These are phyloP conservation scores for Arenaria interpres DNA, from an alignment of 2,113 vertebrate genomes.

Conservation along the genomic window DNA sequence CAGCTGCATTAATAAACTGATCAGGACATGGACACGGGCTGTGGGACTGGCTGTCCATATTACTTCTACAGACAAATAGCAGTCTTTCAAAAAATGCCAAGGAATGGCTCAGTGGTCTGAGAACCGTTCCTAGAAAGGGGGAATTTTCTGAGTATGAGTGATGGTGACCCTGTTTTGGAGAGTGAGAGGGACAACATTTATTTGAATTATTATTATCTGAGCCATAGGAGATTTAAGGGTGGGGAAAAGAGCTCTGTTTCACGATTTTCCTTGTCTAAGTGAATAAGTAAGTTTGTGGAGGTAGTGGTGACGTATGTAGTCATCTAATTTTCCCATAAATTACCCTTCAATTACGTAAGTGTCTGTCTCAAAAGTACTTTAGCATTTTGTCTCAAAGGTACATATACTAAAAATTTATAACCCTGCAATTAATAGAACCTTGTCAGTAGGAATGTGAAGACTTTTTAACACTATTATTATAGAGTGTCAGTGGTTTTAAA, in stretches of 20 bases:
- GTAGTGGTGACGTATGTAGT: not conserved
- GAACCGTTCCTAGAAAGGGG: not conserved
- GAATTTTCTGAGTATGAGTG: not conserved
- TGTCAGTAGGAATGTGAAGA: not conserved
- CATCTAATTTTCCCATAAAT: not conserved
- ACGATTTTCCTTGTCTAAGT: not conserved
- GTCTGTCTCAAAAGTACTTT: not conserved
- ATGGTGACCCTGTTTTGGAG: not conserved
- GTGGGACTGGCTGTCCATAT: not conserved
- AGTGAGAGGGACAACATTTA: not conserved
- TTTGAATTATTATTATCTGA: not conserved
- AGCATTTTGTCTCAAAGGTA: not conserved
- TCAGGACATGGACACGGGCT: not conserved
- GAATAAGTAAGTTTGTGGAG: not conserved
- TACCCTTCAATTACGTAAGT: not conserved
- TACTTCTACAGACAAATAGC: not conserved
- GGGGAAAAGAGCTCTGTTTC: not conserved
- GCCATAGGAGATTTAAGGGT: not conserved
- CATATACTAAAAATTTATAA: not conserved
- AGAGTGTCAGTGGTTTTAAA: not conserved
- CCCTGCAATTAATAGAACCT: not conserved
- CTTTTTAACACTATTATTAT: not conserved
- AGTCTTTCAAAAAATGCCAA: not conserved
- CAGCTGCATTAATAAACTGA: not conserved
- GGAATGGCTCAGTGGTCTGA: not conserved